These are phyloP conservation scores for Salminus brasiliensis DNA, from an alignment of 2,113 vertebrate species.

Conservation along the genomic window DNA sequence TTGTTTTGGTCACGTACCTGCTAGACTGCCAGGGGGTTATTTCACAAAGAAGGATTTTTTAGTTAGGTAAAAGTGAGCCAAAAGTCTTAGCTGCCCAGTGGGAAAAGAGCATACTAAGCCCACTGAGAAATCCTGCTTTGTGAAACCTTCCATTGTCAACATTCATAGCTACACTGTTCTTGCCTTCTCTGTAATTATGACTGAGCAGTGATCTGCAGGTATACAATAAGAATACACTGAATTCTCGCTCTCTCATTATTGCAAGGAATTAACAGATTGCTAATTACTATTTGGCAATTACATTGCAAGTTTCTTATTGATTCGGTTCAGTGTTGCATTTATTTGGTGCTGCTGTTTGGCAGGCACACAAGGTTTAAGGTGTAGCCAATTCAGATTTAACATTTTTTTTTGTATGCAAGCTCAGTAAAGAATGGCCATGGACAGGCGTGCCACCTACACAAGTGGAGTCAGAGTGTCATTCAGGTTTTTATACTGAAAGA, in stretches of 20 bases:
- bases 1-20: not conserved
- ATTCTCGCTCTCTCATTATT: not conserved
- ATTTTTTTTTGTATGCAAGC: not conserved
- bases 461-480: not conserved
- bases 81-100: not conserved
- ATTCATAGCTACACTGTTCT: not conserved
- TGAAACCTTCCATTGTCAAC: not conserved
- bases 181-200: conserved; percentile 1
- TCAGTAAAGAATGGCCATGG: not conserved
- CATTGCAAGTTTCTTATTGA: not conserved
- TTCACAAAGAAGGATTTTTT: conserved; percentile 6
- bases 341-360: not conserved
- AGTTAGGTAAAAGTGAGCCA: not conserved
- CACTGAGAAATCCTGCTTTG: not conserved
- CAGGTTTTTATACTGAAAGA: not conserved
- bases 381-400: not conserved
- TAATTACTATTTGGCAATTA: not conserved
- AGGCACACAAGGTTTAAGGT: not conserved
- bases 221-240: not conserved
- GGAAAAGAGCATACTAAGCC: not conserved
- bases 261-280: not conserved
- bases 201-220: not conserved
- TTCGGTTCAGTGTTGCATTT: not conserved
- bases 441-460: not conserved
- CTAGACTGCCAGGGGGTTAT: not conserved